phyloP scores from a whole-genome alignment of 2,888 invertebrate species.

The Zaprionus obscuricornis region DNA sequence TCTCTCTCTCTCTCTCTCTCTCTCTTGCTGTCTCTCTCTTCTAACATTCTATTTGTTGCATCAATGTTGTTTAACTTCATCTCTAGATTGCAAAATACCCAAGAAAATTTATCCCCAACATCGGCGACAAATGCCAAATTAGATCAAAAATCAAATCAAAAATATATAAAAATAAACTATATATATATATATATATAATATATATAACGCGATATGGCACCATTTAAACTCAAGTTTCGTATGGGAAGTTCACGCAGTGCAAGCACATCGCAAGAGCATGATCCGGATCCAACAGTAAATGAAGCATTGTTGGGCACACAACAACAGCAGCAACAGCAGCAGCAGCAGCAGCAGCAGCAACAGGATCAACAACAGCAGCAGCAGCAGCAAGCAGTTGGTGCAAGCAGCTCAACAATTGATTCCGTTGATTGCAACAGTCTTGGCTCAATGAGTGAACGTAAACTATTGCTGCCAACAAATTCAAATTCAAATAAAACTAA shows the following conservation, averaged over 20 bases:
- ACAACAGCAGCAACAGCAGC: slow-evolving; percentile 30
- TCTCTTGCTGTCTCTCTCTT: neutral
- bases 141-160: slow-evolving; percentile 9
- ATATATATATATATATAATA: neutral
- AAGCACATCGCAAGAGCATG: slow-evolving; percentile 83
- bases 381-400: slow-evolving; percentile 72
- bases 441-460: slow-evolving; percentile 81
- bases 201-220: slow-evolving; percentile 76
- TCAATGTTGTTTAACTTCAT: slow-evolving; percentile 56
- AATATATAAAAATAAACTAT: slow-evolving; percentile 2
- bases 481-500: slow-evolving; percentile 40
- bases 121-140: slow-evolving; percentile 40
- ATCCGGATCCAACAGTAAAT: slow-evolving; percentile 82
- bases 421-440: slow-evolving; percentile 82
- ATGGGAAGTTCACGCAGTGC: slow-evolving; percentile 83
- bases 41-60: slow-evolving; percentile 35
- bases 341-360: slow-evolving; percentile 54
- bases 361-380: slow-evolving; percentile 61
- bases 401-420: slow-evolving; percentile 83
- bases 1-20: slow-evolving; percentile 19
- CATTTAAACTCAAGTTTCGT: slow-evolving; percentile 84
- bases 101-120: slow-evolving; percentile 14
- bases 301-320: slow-evolving; percentile 80
- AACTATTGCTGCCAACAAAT: slow-evolving; percentile 76
- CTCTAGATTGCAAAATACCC: slow-evolving; percentile 5